Evolutionary conservation across 2,797 vertebrate species (phyloP), one percentile per base, ranked within the genome.

Genomic region (Octomys mimax): DNA sequence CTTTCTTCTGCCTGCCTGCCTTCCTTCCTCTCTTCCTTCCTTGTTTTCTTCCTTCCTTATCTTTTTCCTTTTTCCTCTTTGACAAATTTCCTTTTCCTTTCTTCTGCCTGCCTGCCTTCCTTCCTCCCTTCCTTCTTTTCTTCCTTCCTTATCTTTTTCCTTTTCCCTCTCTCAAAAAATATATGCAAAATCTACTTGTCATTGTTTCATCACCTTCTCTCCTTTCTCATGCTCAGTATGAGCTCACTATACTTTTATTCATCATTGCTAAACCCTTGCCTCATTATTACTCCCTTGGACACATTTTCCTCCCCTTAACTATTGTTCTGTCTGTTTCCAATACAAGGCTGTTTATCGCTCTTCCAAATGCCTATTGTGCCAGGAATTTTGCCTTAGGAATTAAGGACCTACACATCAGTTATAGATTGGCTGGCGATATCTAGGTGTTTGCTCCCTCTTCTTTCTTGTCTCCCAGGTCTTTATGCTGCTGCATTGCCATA

Each of bases 401-500:
- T 10, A 95, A 91, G 31, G n/a, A 59, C 42, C 71, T 7, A 86
- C 86, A 77, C 33, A 66, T 54, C 66, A 33, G 28, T 94, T 94
- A 71, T 73, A 92, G 85, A 64, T 70, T 87, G 31, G n/a, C 68
- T 84, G 62, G 59, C 82, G 83, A n/a, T 83, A 80, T 39, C 28
- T n/a, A 81, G 57, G 8, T 36, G 13, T 26, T 57, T 61, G 28
- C 42, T 57, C 21, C 18, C 42, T 66, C 42, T 26, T 10, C 13
- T 12, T 19, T 52, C 18, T 33, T 79, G 68, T 90, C 59, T 87
- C 31, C 26, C 79, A 83, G 85, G 62, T 57, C 88, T 95, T 71
- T 82, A 87, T 75, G 31, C 62, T 90, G 9, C 87, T 91, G 33
- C 66, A 57, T 12, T 71, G 33, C 78, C 42, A 21, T 49, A 66